Evolutionary conservation across 2,888 invertebrate species (phyloP).

Genomic region (Frankliniella fusca): DNA sequence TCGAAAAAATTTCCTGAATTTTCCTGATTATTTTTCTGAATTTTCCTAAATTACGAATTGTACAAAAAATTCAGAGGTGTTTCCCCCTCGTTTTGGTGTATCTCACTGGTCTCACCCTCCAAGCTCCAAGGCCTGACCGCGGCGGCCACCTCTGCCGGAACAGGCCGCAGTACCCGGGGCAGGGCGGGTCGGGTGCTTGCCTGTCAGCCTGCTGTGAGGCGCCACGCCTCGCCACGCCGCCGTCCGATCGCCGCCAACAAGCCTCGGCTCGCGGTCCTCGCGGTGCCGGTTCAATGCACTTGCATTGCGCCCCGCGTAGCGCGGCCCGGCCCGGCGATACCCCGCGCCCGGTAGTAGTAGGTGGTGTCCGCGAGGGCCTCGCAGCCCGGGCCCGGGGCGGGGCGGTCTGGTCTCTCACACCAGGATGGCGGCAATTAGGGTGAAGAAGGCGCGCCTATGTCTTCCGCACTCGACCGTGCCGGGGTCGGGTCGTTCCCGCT

Average conservation of each 20-base stretch:
- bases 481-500: no score
- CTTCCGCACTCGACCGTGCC: background rate
- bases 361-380: background rate
- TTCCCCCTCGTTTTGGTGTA: no score
- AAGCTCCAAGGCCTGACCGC: no score
- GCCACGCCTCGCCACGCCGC: background rate
- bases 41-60: no score
- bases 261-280: background rate
- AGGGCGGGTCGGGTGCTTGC: background rate
- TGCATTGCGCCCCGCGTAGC: background rate
- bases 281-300: constrained; percentile 1
- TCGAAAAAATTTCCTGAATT: no score
- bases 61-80: no score
- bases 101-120: no score
- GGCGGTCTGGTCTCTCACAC: background rate
- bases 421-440: constrained; percentile 4
- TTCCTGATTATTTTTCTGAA: no score
- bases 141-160: background rate
- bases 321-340: background rate
- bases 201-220: background rate
- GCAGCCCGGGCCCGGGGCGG: background rate
- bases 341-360: background rate
- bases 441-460: background rate
- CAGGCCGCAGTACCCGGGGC: background rate
- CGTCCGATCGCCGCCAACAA: constrained; percentile 5